Percentiles rank a stretch among this genome's conserved stretches.
These are phyloP conservation scores for Orgyia antiqua DNA, from an alignment of 2,888 invertebrate genomes.

Conservation along the genomic window DNA sequence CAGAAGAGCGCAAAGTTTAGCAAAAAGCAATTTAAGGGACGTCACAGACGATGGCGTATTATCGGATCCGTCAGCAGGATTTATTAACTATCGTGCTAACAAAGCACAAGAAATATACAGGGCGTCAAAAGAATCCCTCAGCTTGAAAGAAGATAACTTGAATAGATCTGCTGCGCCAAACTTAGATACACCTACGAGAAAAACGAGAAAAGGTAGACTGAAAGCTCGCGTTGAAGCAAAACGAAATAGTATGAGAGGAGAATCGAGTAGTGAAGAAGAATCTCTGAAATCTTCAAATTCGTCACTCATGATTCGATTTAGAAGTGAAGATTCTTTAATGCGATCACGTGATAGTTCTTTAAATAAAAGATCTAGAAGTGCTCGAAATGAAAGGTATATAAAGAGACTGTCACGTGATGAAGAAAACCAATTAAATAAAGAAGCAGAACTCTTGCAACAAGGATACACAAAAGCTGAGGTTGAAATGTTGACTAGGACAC, in stretches of 20 bases:
- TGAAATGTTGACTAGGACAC: constrained; percentile 74
- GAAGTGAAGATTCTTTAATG: constrained; percentile 83
- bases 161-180: constrained; percentile 63
- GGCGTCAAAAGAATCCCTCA: constrained; percentile 58
- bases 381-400: constrained; percentile 88
- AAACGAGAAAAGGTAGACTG: constrained; percentile 76
- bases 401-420: constrained; percentile 86
- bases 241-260: constrained; percentile 78
- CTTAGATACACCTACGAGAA: constrained; percentile 72
- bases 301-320: constrained; percentile 81
- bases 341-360: constrained; percentile 77
- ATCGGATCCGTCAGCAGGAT: constrained; percentile 78
- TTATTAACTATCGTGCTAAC: constrained; percentile 56
- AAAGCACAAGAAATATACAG: constrained; percentile 53
- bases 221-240: constrained; percentile 84
- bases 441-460: constrained; percentile 71
- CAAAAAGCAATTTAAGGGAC: constrained; percentile 55
- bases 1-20: constrained; percentile 69
- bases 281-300: constrained; percentile 82
- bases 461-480: constrained; percentile 73
- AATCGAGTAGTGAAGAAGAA: constrained; percentile 85
- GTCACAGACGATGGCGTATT: constrained; percentile 73
- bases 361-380: constrained; percentile 82
- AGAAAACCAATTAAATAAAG: constrained; percentile 76
- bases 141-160: constrained; percentile 53